Percentiles rank a stretch among this genome's conserved stretches.
These are phyloP conservation scores for Chiloscyllium plagiosum DNA, from an alignment of 2,113 vertebrate species.

Conservation along the genomic window DNA sequence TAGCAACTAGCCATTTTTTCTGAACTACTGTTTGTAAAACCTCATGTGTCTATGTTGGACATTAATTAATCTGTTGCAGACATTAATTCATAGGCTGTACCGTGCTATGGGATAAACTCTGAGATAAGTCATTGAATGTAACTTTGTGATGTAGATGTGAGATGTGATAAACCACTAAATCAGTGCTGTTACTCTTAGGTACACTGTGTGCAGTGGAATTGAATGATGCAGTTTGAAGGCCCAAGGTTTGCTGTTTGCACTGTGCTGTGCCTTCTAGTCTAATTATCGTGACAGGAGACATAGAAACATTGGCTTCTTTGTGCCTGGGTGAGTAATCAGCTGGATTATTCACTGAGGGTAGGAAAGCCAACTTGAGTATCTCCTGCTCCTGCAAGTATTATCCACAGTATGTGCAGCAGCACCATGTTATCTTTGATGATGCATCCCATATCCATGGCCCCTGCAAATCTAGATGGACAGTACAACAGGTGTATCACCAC, in stretches of 20 bases:
- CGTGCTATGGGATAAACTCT: neutral
- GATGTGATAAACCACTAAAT: neutral
- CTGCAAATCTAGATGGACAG: neutral
- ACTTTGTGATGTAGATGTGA: neutral
- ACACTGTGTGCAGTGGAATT: neutral
- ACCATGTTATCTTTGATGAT: no score
- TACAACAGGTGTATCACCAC: neutral
- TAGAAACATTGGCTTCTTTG: neutral
- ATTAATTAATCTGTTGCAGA: neutral
- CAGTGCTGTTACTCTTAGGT: neutral
- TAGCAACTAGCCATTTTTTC: neutral
- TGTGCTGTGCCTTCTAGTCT: neutral
- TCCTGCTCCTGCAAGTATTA: neutral
- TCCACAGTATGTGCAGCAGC: neutral
- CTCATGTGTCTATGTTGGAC: neutral
- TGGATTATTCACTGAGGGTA: neutral
- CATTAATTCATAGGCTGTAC: neutral
- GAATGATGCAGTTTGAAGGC: neutral
- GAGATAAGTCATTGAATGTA: neutral
- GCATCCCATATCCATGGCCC: neutral
- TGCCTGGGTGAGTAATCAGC: neutral
- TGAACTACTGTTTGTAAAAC: neutral
- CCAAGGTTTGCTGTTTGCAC: neutral
- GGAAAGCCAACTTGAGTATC: neutral
- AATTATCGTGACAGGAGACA: neutral